Evolutionary conservation across 2,888 invertebrate species (phyloP), one percentile per base, ranked within the genome.

Genomic region (Malacosoma neustria): DNA sequence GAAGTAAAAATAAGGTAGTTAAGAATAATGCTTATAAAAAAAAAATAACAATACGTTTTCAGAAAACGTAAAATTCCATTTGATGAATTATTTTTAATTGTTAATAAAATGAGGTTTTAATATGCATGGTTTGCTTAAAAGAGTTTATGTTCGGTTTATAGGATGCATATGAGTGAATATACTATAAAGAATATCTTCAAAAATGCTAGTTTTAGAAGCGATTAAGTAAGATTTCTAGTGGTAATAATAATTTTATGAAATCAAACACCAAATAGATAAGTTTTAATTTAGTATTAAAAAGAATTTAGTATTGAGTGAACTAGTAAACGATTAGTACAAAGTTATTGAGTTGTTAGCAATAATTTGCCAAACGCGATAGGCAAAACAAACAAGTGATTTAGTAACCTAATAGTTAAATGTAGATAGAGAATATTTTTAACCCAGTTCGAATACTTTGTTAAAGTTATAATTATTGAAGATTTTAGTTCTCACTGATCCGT

Each of bases 251-350:
- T 60, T 60, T 62, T 73, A 79, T 72, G 71, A 71, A 79, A 63
- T 59, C 72, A 64, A 77, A 81, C 81, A 81, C 81, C 81, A 81
- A 81, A 63, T 22, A 22, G 22, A 7, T 80, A 77, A 69, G 62
- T 64, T 67, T 68, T 76, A 74, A 68, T 58, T 58, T 65, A 58
- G 57, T 47, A 46, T 47, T 63, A 56, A 58, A 51, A 56, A 51
- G 55, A 57, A 50, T 48, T 48, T 49, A 54, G 51, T 22, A 9
- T 22, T 6, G 12, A n/a, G 5, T 6, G 11, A 31, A 31, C 5
- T 31, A 31, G 12, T 11, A 22, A 22, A 4, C 4, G 9, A 22
- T 22, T 22, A 22, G 22, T 22, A 22, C 22, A 22, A 22, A 22
- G 9, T 22, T 2, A 13, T 11, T 13, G 31, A 31, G 11, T 31